Base-by-base conservation (phyloP, 1,140 invertebrate species). In the Cepaea nemoralis region DNA sequence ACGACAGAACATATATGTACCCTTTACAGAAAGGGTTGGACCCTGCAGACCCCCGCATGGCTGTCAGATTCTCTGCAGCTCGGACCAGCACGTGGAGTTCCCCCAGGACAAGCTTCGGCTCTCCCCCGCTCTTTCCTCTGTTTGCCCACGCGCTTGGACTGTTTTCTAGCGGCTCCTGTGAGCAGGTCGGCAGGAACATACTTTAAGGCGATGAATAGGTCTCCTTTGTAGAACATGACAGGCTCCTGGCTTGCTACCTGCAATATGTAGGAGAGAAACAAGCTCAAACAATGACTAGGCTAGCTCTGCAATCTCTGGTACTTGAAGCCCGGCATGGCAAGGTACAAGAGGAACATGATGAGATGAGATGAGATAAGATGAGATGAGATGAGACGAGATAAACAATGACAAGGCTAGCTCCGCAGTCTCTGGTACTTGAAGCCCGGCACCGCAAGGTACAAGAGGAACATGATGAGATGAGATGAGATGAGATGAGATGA, bases 21-120 rank as follows among this genome's bases (percentile, higher is more conserved):
- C 96, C 97, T 94, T 99, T 99, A 91, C 97, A 98, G 92, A 99
- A 98, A 45, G 97, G 96, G 93, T 99, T 97, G 70, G 97, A 97
- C 16, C 94, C 94, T 40, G 97, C 97, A 85, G 96, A 97, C 35
- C 96, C 94, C 91, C 97, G 96, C 27, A 95, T 94, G 31, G 96
- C 95, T 85, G 94, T 94, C 73, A 99, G 92, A 91, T 97, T 96
- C 89, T 97, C 95, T 22, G 97, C 97, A 91, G 98, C 97, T 92
- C 98, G 98, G 19, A 99, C 95, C 69, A 98, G 93, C 24, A 98
- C 96, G 91, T 98, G 96, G 39, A 99, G 93, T 48, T 96, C 94
- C 1, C 97, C 97, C 63, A 84, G 83, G 31, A 1, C 81, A n/a
- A 31, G 78, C 75, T 70, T 81, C 79, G 40, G 81, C 84, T 31